A percentile compares a stretch with the other conserved stretches of the same genome.
phyloP scores from a whole-genome alignment of 2,113 vertebrate species.

The Nicator chloris region DNA sequence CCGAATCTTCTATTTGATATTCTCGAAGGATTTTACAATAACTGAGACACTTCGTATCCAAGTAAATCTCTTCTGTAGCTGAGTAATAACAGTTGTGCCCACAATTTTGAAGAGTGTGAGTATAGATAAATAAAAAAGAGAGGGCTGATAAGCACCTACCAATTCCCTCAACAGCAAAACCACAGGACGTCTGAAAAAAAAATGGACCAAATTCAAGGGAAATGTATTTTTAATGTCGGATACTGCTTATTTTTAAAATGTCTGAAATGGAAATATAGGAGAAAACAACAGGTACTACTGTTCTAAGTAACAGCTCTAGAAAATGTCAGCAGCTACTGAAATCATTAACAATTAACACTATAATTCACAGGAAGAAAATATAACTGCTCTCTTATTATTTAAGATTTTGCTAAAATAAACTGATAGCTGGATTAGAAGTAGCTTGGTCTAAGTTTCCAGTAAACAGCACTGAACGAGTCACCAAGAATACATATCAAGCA shows the following conservation, averaged over 20 bases:
- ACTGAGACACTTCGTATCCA: not conserved
- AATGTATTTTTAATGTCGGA: not conserved
- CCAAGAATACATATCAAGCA: not conserved
- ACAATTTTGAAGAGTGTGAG: not conserved
- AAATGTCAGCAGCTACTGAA: not conserved
- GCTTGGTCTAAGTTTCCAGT: not conserved
- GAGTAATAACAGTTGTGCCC: not conserved
- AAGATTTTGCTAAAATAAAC: slow-evolving; percentile 24
- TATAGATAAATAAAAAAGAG: not conserved
- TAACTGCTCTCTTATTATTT: not conserved
- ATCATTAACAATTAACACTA: not conserved
- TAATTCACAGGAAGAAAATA: not conserved
- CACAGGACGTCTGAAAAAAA: not conserved
- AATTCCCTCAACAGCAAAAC: not conserved
- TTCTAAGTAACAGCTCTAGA: not conserved
- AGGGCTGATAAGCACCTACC: not conserved
- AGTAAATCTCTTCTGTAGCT: not conserved
- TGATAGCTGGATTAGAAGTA: not conserved
- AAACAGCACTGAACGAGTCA: not conserved
- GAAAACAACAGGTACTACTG: not conserved
- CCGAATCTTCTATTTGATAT: not conserved
- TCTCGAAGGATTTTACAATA: not conserved
- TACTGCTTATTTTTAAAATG: not conserved
- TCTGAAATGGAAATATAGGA: not conserved
- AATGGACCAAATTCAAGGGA: not conserved